Evolutionary conservation across 2,113 vertebrate species (phyloP), one percentile per base, ranked within the genome.

Genomic region (Coturnix japonica): DNA sequence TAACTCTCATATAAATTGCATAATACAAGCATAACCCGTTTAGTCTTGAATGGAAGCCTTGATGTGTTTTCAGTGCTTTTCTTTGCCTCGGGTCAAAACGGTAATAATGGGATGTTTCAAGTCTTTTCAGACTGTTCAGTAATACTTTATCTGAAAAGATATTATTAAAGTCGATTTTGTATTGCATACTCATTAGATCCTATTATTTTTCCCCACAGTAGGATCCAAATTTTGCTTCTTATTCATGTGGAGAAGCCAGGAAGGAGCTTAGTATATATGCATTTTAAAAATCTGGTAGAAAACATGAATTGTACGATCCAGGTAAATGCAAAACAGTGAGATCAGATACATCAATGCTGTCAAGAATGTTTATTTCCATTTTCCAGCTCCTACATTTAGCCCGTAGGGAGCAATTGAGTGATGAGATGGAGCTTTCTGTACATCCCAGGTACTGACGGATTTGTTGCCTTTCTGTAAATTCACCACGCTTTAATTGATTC

Each of bases 91-190:
- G 94, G 96, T 95, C 92, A 95, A 59, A 97, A 93, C 6, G 10
- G 76, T 92, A 95, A 95, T 96, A 91, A 92, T 81, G 71, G 61
- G 73, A 91, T 91, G 90, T 95, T 95, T 96, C 93, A 93, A 96
- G 94, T 85, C 81, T 91, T 93, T 86, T 94, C 60, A 94, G 77
- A 67, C 41, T 89, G 72, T 95, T 95, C 66, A 72, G 90, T 91
- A 94, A 80, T 94, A 81, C 81, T 94, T 94, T 90, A 84, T 95
- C 77, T 82, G 53, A 91, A 85, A 93, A 94, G 88, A 87, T 93
- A 65, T 69, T 92, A 91, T 67, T 94, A 83, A 92, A 95, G 78
- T 91, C 0, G 31, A 89, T 95, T 92, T 90, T 82, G 41, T 87
- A 54, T 83, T 83, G 87, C 90, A 72, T 86, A 64, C 56, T 93